These are phyloP conservation scores for Cheiracanthium punctorium DNA, from an alignment of 2,888 invertebrate genomes.

Conservation along the genomic window DNA sequence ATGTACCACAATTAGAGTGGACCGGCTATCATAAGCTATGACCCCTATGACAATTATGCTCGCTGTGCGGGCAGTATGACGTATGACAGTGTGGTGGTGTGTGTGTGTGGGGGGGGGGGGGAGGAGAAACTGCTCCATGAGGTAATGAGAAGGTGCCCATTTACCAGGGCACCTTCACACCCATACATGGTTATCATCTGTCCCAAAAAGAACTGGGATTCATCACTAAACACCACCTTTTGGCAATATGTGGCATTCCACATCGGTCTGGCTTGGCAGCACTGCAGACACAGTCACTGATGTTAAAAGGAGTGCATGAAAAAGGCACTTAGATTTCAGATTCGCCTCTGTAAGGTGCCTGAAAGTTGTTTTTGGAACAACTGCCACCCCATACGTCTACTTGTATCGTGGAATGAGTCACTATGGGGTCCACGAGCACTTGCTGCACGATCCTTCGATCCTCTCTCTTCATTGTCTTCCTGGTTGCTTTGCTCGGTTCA, in stretches of 20 bases:
- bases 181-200: neutral
- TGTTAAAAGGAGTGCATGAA: neutral
- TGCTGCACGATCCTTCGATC: neutral
- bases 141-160: too few species aligned
- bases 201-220: neutral
- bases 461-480: neutral
- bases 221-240: neutral
- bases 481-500: neutral
- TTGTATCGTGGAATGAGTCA: too few species aligned
- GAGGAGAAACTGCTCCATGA: too few species aligned
- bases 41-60: neutral
- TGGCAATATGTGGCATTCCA: conserved; percentile 15
- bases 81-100: neutral
- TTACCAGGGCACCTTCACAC: neutral
- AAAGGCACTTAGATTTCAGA: neutral
- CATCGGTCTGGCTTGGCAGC: neutral
- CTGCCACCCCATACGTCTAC: too few species aligned
- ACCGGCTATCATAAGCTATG: neutral
- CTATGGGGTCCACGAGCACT: neutral
- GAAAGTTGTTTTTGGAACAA: too few species aligned
- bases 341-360: too few species aligned
- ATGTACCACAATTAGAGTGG: neutral
- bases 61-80: neutral
- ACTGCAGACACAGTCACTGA: neutral
- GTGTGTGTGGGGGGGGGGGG: too few species aligned